Percentiles rank a stretch among this genome's conserved stretches.
Evolutionary conservation across 2,797 vertebrate species (phyloP).

Genomic region (Anas bahamensis): DNA sequence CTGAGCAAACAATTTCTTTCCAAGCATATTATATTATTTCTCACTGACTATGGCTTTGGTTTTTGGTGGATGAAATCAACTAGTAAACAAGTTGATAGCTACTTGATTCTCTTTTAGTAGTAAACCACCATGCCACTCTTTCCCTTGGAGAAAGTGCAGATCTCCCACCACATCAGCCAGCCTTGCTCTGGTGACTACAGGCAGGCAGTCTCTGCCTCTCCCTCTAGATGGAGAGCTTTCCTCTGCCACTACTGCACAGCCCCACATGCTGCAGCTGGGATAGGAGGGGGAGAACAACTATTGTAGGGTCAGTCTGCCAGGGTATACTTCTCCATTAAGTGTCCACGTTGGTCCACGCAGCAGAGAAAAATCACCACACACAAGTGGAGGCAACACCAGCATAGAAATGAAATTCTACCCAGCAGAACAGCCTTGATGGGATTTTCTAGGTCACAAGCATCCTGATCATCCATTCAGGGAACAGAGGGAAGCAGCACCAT

Average conservation of each 20-base stretch:
- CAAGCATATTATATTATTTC: background rate
- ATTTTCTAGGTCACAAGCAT: background rate
- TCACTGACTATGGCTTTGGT: background rate
- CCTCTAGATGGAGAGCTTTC: background rate
- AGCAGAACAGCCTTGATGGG: background rate
- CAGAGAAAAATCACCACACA: background rate
- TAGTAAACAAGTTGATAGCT: background rate
- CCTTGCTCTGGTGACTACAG: background rate
- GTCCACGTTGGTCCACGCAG: background rate
- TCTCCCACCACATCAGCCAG: background rate
- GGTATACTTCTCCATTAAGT: no score
- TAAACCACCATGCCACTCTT: background rate
- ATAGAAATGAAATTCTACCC: background rate
- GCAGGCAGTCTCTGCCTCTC: background rate
- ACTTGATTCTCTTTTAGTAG: background rate
- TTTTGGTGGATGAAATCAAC: background rate
- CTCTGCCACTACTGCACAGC: background rate
- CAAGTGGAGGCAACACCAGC: background rate
- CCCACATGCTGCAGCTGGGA: fast-evolving
- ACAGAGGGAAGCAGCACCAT: background rate
- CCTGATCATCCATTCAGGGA: background rate
- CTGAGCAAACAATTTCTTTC: background rate
- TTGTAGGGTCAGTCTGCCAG: no score
- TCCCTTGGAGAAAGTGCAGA: background rate
- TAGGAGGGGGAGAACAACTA: background rate